Evolutionary conservation across 2,888 invertebrate genomes (phyloP).

Genomic region (Meliscaeva auricollis): DNA sequence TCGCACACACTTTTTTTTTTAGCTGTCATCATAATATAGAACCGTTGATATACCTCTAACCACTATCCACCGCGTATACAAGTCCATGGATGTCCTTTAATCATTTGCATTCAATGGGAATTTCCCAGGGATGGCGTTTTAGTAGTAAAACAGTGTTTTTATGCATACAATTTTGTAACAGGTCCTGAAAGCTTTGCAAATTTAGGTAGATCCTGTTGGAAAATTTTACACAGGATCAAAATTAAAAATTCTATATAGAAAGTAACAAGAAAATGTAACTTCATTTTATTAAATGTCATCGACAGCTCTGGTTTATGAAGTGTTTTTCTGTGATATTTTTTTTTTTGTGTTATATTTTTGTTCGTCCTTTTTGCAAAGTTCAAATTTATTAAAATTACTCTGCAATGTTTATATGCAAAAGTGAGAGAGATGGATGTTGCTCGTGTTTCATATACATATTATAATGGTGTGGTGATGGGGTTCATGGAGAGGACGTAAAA

Average conservation of each 20-base stretch:
- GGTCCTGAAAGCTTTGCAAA: background rate
- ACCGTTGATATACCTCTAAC: background rate
- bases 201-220: background rate
- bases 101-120: slow-evolving; percentile 58
- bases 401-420: slow-evolving; percentile 31
- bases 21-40: slow-evolving; percentile 8
- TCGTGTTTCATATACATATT: slow-evolving; percentile 3
- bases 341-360: slow-evolving; percentile 39
- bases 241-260: too few relatives aligned
- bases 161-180: background rate
- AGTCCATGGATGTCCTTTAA: slow-evolving; percentile 71
- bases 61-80: slow-evolving; percentile 6
- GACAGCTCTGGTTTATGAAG: slow-evolving; percentile 12
- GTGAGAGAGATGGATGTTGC: slow-evolving; percentile 24
- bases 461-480: slow-evolving; percentile 6
- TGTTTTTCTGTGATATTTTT: slow-evolving; percentile 25
- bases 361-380: slow-evolving; percentile 66
- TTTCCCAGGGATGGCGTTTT: slow-evolving; percentile 11
- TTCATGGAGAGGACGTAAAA: slow-evolving; percentile 54
- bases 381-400: slow-evolving; percentile 72
- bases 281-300: background rate
- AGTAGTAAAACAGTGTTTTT: background rate
- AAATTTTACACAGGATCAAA: background rate
- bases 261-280: too few relatives aligned
- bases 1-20: slow-evolving; percentile 49